A percentile compares a stretch with the other conserved stretches of the same genome.
Evolutionary conservation across 2,113 vertebrate species (phyloP).

Genomic region (Chaetodon auriga): DNA sequence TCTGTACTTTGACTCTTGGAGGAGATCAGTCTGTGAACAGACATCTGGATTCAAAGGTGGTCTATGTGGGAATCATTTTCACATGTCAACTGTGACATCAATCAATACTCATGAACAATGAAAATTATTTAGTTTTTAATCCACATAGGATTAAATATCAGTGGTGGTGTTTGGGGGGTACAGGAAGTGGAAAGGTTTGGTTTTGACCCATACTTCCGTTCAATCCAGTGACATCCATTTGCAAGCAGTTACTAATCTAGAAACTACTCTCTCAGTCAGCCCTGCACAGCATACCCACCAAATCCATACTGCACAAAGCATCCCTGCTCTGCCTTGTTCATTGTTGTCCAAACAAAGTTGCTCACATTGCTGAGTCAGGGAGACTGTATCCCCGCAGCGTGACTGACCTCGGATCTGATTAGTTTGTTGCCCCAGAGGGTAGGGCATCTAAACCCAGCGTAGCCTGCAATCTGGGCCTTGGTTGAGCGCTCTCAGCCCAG

Average conservation of each 20-base stretch:
- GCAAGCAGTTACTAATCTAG: background rate
- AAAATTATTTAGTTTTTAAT: background rate
- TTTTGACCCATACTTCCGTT: background rate
- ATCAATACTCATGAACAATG: background rate
- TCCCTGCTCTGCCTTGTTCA: slow-evolving; percentile 38
- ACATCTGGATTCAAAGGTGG: background rate
- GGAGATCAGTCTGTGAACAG: slow-evolving; percentile 12
- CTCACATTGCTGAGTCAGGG: slow-evolving; percentile 62
- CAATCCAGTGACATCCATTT: background rate
- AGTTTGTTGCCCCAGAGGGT: slow-evolving; percentile 44
- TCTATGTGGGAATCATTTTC: background rate
- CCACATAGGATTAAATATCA: background rate
- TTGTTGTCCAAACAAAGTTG: slow-evolving; percentile 39
- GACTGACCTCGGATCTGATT: slow-evolving; percentile 60
- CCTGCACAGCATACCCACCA: background rate
- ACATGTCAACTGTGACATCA: background rate
- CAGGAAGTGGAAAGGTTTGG: background rate
- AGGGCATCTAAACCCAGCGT: slow-evolving; percentile 34
- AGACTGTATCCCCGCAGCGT: slow-evolving; percentile 38
- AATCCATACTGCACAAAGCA: slow-evolving; percentile 39
- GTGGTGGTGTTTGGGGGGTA: background rate
- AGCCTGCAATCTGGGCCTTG: slow-evolving; percentile 24
- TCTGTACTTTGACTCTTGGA: slow-evolving; percentile 36
- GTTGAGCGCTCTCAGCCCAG: slow-evolving; percentile 9
- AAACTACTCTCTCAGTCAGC: background rate